Evolutionary conservation across 2,888 invertebrate genomes (phyloP).

Genomic region (Lasius platythorax): DNA sequence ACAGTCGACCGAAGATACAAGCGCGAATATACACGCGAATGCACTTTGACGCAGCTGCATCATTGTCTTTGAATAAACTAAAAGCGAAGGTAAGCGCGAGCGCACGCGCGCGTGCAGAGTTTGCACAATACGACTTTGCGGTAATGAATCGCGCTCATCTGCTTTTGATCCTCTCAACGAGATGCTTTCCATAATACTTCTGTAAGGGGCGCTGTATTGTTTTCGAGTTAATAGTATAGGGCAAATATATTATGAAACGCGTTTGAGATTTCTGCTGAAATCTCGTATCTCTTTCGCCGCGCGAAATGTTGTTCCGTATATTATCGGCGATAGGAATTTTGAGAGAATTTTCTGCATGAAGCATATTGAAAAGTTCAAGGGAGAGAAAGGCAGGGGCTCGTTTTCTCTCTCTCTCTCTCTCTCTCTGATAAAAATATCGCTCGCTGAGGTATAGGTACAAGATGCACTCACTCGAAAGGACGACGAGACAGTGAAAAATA

Average conservation of each 20-base stretch:
- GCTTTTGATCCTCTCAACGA: background rate
- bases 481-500: slow-evolving; percentile 42
- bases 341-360: no score
- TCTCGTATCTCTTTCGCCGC: background rate
- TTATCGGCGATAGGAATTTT: background rate
- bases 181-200: background rate
- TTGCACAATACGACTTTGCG: slow-evolving; percentile 8
- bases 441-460: background rate
- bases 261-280: background rate
- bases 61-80: slow-evolving; percentile 50
- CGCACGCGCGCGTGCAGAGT: slow-evolving; percentile 4
- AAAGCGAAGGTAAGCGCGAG: slow-evolving; percentile 18
- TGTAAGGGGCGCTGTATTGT: background rate
- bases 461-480: slow-evolving; percentile 21
- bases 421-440: slow-evolving; percentile 41
- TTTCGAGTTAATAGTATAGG: background rate
- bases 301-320: background rate
- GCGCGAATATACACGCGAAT: slow-evolving; percentile 50
- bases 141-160: slow-evolving; percentile 35
- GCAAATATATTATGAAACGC: background rate
- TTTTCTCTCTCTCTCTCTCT: background rate
- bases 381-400: background rate
- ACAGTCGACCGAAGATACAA: slow-evolving; percentile 49
- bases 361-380: no score
- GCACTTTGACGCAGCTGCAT: slow-evolving; percentile 41